Evolutionary conservation across 2,888 invertebrate genomes (phyloP).

Genomic region (Mimas tiliae): DNA sequence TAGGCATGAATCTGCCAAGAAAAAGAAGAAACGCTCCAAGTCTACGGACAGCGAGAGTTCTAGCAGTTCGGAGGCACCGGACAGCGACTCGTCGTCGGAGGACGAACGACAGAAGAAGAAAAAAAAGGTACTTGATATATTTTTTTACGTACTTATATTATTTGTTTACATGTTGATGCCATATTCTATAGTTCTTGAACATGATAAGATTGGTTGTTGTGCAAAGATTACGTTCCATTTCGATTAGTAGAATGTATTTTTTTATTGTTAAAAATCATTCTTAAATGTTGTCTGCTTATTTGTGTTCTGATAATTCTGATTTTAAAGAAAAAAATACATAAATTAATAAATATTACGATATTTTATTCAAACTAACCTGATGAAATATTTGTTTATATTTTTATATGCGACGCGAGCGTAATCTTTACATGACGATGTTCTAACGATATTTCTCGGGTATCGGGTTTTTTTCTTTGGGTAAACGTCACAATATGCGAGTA

Average conservation of each 20-base stretch:
- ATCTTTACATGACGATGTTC: constrained; percentile 58
- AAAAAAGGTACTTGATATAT: constrained; percentile 69
- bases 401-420: constrained; percentile 43
- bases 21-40: constrained; percentile 85
- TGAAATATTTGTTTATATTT: too few relatives aligned
- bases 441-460: constrained; percentile 52
- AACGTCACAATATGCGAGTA: constrained; percentile 44
- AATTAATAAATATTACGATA: too few relatives aligned
- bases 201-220: background rate
- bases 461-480: constrained; percentile 40
- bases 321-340: too few relatives aligned
- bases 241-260: background rate
- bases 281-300: too few relatives aligned
- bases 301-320: too few relatives aligned
- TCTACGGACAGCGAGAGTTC: constrained; percentile 81
- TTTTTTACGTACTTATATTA: constrained; percentile 18
- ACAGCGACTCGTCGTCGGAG: constrained; percentile 66
- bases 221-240: constrained; percentile 8
- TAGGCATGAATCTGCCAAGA: constrained; percentile 77
- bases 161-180: constrained; percentile 35
- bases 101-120: constrained; percentile 71
- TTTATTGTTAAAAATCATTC: too few relatives aligned
- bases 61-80: constrained; percentile 74
- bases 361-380: too few relatives aligned
- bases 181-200: constrained; percentile 31